Evolutionary conservation across 2,888 invertebrate species (phyloP), one percentile per base, ranked within the genome.

Genomic region (Scrobipalpa costella): DNA sequence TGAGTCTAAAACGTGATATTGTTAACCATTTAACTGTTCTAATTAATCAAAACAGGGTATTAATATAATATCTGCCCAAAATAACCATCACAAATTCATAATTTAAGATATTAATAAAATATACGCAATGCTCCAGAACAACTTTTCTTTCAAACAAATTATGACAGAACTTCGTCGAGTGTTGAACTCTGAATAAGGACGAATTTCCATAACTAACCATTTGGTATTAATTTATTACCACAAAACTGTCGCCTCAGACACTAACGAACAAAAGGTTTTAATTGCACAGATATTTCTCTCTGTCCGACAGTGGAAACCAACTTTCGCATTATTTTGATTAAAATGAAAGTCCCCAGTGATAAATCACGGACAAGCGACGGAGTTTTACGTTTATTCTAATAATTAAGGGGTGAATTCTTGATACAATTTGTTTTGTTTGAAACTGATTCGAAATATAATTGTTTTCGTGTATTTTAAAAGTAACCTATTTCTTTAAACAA

Each of bases 241-340:
- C 50, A 52, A 21, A 52, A 52, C 21, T 21, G 50, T 52, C 50
- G 50, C 50, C 21, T 21, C 50, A 21, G 27, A 21, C 19, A 52
- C 21, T 52, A 52, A 21, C 50, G 21, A 52, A 52, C 50, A 52
- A 52, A 52, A 21, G 50, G 50, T 52, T 52, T 52, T 52, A 52
- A 52, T 52, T 52, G 50, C 50, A 13, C 21, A 52, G 50, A 52
- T 21, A 52, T 52, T 44, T 44, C 44, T 44, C 44, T 44, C 44
- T 21, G 50, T 11, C 50, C 50, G 11, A 21, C 50, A 52, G 50
- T 52, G 13, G 50, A 52, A 52, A 21, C 50, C 50, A 52, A 52
- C 50, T 52, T 52, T 52, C 50, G 13, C 50, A 52, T 52, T 52
- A 52, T 52, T 52, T 52, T 52, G 50, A 52, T 52, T 52, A 52